Percentiles rank a stretch among this genome's conserved stretches.
Evolutionary conservation across 2,797 vertebrate species (phyloP).

Genomic region (Anomalospiza imberbis): DNA sequence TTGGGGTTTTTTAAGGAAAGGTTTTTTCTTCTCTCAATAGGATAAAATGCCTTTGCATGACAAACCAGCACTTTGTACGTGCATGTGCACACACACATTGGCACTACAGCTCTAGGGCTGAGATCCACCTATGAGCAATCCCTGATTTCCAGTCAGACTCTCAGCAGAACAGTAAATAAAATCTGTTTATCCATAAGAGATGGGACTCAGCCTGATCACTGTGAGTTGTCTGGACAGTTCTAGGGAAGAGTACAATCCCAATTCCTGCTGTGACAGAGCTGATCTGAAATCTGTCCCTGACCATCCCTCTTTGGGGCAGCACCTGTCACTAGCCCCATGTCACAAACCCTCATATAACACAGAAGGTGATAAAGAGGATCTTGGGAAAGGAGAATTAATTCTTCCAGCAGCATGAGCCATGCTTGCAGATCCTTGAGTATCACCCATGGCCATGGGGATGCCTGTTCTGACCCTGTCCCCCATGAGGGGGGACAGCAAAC

Average conservation of each 20-base stretch:
- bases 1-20: rapidly evolving
- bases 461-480: neutral
- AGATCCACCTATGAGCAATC: neutral
- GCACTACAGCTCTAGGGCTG: neutral
- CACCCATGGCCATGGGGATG: rapidly evolving
- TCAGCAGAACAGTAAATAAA: neutral
- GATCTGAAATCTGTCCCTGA: neutral
- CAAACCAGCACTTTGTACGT: neutral
- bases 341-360: neutral
- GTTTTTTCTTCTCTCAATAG: neutral
- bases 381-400: neutral
- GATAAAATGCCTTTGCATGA: neutral
- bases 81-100: too few species aligned
- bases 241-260: neutral
- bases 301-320: neutral
- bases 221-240: neutral
- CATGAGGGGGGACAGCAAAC: neutral
- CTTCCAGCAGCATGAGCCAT: neutral
- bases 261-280: neutral
- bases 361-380: neutral
- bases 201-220: neutral
- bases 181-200: neutral
- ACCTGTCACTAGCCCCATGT: neutral
- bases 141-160: neutral
- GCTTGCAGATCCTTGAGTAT: neutral